Conservation (phyloP, 2,113 vertebrate species). For the Polypterus bichir region DNA sequence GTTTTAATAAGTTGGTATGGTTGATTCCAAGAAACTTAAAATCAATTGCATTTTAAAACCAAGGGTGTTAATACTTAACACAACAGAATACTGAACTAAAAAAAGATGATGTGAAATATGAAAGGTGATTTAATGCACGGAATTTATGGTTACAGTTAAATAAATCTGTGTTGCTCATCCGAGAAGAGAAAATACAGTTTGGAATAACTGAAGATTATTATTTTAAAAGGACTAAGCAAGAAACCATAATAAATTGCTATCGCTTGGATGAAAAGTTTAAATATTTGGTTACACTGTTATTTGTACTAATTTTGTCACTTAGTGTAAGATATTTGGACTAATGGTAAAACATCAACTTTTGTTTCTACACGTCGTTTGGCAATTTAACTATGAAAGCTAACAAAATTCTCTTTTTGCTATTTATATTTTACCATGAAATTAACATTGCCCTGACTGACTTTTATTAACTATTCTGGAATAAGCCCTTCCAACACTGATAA, state of each 20-base stretch:
- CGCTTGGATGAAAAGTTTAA: conserved; percentile 57
- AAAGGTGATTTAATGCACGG: not conserved
- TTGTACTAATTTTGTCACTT: conserved; percentile 61
- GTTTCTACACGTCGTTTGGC: not conserved
- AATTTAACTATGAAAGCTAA: conserved; percentile 1
- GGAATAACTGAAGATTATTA: not conserved
- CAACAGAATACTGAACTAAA: not conserved
- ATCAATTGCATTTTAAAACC: not conserved
- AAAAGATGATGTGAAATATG: not conserved
- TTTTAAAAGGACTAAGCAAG: not conserved
- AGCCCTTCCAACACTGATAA: conserved; percentile 38
- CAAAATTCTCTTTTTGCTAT: not conserved
- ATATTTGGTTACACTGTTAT: conserved; percentile 71
- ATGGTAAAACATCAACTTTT: conserved; percentile 50
- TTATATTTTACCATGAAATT: conserved; percentile 16
- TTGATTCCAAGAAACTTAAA: conserved; percentile 5
- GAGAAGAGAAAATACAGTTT: not conserved
- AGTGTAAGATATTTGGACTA: conserved; percentile 42
- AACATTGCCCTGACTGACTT: conserved; percentile 23
- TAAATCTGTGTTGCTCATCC: not conserved
- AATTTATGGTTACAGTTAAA: not conserved
- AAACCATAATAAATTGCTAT: conserved; percentile 25
- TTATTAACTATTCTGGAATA: conserved; percentile 30
- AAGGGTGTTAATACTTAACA: not conserved
- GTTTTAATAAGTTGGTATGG: conserved; percentile 7